A percentile compares a stretch with the other conserved stretches of the same genome.
Evolutionary conservation across 1,140 invertebrate species (phyloP).

Genomic region (Ceratosolen solmsi): DNA sequence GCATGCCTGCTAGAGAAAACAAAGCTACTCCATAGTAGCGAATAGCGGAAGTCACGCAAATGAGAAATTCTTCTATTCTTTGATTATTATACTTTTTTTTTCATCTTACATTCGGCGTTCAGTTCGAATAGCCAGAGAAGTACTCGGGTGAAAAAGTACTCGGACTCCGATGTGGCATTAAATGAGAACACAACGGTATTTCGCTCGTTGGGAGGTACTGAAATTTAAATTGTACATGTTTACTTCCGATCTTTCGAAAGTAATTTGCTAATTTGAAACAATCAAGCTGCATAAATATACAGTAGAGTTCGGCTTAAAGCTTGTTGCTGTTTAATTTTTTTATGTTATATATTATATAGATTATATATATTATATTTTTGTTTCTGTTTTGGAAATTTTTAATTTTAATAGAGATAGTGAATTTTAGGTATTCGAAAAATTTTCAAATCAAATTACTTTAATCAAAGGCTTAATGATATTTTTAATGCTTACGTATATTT

Average conservation of each 20-base stretch:
- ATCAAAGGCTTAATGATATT: too few species aligned
- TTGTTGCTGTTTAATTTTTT: neutral
- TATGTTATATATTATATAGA: too few species aligned
- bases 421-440: too few species aligned
- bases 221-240: neutral
- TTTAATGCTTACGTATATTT: too few species aligned
- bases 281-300: neutral
- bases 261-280: neutral
- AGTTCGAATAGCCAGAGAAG: neutral
- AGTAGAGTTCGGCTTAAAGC: neutral
- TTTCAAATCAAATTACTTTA: too few species aligned
- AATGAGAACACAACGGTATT: neutral
- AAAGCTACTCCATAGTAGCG: neutral
- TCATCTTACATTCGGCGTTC: neutral
- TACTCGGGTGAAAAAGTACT: neutral
- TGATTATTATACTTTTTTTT: neutral
- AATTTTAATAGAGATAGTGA: too few species aligned
- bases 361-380: too few species aligned
- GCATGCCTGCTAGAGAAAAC: neutral
- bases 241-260: neutral
- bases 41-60: neutral
- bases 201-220: too few species aligned
- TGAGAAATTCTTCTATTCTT: neutral
- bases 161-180: neutral
- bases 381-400: too few species aligned